These are phyloP conservation scores for Amazona vittata DNA, from an alignment of 2,113 vertebrate genomes.

Conservation along the genomic window DNA sequence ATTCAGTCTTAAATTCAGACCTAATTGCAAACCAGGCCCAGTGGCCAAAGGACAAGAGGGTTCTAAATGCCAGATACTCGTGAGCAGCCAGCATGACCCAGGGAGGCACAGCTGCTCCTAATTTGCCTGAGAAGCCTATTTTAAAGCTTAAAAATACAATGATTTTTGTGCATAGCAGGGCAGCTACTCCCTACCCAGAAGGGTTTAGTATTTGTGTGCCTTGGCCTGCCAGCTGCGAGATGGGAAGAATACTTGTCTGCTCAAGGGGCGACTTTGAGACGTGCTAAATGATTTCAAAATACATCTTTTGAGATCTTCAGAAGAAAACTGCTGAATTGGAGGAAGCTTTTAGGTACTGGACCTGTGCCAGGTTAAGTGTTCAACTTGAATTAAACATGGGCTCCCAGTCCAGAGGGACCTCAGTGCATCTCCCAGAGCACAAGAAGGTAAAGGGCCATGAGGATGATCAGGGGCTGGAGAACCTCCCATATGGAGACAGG, in stretches of 20 bases:
- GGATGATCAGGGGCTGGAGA: not conserved
- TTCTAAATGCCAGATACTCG: constrained; percentile 57
- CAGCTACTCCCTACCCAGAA: constrained; percentile 67
- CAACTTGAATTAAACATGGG: not conserved
- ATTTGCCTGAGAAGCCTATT: constrained; percentile 61
- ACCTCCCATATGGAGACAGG: not conserved
- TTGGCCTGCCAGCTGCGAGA: constrained; percentile 55
- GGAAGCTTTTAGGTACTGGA: not conserved
- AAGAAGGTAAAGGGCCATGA: not conserved
- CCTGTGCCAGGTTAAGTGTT: not conserved
- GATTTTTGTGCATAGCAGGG: constrained; percentile 63
- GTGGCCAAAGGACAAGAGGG: constrained; percentile 46
- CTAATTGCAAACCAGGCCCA: constrained; percentile 39
- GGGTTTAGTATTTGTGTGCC: constrained; percentile 58
- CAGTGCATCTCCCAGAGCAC: not conserved
- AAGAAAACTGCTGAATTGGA: constrained; percentile 1
- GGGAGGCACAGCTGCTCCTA: constrained; percentile 66
- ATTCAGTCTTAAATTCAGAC: constrained; percentile 21
- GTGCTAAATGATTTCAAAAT: constrained; percentile 44
- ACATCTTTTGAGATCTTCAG: constrained; percentile 26
- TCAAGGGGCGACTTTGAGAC: constrained; percentile 5
- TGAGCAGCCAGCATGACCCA: constrained; percentile 58
- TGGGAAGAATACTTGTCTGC: constrained; percentile 46
- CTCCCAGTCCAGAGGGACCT: not conserved
- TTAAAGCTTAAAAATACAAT: constrained; percentile 69